Percentiles rank a stretch among this genome's conserved stretches.
Evolutionary conservation across 2,797 vertebrate species (phyloP).

Genomic region (Smutsia gigantea): DNA sequence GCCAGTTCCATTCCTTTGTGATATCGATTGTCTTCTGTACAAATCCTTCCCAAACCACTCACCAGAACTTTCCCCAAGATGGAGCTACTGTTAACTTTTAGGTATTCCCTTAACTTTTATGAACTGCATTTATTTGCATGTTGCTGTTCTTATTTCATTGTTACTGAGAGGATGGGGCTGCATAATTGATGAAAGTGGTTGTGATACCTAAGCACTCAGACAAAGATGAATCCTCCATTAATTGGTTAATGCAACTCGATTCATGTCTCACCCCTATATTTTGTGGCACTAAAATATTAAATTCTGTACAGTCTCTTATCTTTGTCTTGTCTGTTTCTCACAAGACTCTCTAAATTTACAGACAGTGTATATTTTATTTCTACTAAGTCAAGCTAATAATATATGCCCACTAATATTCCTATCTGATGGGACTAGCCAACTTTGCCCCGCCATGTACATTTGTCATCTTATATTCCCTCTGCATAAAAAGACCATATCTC

Average conservation of each 20-base stretch:
- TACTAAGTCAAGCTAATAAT: neutral
- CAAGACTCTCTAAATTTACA: neutral
- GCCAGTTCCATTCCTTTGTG: neutral
- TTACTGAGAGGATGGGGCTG: neutral
- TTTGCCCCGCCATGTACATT: neutral
- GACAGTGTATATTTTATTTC: constrained; percentile 2
- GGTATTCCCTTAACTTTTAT: neutral
- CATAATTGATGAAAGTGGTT: neutral
- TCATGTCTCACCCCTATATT: neutral
- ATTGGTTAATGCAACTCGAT: neutral
- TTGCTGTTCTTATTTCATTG: neutral
- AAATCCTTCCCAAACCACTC: neutral
- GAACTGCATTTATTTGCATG: neutral
- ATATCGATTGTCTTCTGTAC: neutral
- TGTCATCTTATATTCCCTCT: neutral
- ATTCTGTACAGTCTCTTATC: neutral
- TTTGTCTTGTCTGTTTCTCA: neutral
- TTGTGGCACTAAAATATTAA: neutral
- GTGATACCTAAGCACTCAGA: neutral
- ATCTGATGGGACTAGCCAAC: neutral
- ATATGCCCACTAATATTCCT: neutral
- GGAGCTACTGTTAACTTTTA: neutral
- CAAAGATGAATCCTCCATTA: neutral
- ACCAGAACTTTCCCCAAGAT: neutral
- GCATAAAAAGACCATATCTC: neutral